Conservation (phyloP, 2,113 vertebrate genomes). For the Grantiella picta region DNA sequence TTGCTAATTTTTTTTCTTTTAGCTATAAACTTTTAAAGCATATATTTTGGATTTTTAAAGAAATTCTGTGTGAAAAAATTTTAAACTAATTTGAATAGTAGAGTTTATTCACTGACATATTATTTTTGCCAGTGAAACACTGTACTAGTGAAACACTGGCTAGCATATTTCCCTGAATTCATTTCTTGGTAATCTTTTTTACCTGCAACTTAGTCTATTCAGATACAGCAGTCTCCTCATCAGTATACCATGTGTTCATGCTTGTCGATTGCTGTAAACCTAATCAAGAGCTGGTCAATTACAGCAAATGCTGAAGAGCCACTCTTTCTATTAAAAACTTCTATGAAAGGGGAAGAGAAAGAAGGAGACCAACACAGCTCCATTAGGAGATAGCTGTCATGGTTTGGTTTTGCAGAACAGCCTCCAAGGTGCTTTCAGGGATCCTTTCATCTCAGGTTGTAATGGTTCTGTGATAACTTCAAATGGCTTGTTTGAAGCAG, state of each 20-base stretch:
- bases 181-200: not conserved
- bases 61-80: not conserved
- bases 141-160: not conserved
- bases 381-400: not conserved
- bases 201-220: not conserved
- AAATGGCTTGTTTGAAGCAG: constrained; percentile 45
- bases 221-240: not conserved
- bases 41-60: not conserved
- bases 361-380: not conserved
- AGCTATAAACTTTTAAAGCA: not conserved
- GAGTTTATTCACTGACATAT: not conserved
- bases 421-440: not conserved
- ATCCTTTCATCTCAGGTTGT: not conserved
- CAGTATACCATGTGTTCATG: not conserved
- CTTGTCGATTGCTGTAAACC: not conserved
- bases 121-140: not conserved
- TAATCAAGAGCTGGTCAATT: constrained; percentile 31
- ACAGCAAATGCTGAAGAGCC: not conserved
- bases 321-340: not conserved
- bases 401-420: not conserved
- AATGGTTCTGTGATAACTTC: constrained; percentile 12
- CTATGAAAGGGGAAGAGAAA: not conserved
- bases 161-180: not conserved
- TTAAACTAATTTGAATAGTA: not conserved
- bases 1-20: not conserved